Conservation (phyloP, 1,140 invertebrate genomes). For the Copidosoma floridanum region DNA sequence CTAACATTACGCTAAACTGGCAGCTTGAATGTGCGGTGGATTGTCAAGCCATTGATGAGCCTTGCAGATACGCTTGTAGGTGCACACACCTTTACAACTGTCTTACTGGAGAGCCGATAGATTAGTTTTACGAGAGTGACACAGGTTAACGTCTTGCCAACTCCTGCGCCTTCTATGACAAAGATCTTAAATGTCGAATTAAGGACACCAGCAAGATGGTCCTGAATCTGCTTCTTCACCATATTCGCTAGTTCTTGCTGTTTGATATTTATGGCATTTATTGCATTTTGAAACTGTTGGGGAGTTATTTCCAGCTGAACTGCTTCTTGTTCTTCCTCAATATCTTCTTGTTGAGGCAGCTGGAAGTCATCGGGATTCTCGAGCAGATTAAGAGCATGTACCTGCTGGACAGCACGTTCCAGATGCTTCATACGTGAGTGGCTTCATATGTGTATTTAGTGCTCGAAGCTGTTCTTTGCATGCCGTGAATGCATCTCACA, state of each 20-base stretch:
- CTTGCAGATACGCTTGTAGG: conserved; percentile 42
- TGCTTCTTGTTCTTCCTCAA: neutral
- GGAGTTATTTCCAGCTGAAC: neutral
- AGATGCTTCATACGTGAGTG: neutral
- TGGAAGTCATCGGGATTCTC: neutral
- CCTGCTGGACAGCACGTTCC: neutral
- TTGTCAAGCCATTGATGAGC: conserved; percentile 35
- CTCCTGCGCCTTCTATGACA: conserved; percentile 33
- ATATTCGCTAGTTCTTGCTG: neutral
- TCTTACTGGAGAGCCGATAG: conserved; percentile 40
- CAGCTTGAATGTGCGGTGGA: conserved; percentile 40
- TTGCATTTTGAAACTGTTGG: neutral
- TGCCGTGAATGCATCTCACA: conserved; percentile 40
- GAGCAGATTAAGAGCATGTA: neutral
- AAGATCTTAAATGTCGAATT: neutral
- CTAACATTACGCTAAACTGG: conserved; percentile 43
- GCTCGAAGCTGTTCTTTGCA: conserved; percentile 13
- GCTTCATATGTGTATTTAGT: conserved; percentile 8
- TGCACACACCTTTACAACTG: conserved; percentile 40
- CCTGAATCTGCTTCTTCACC: neutral
- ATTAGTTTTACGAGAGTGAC: conserved; percentile 40
- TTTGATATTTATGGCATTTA: neutral
- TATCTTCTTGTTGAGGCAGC: too few species aligned
- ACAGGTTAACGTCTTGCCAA: conserved; percentile 44
- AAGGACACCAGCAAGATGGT: neutral